A percentile compares a stretch with the other conserved stretches of the same genome.
Evolutionary conservation across 1,140 invertebrate species (phyloP).

Genomic region (Orius insidiosus): DNA sequence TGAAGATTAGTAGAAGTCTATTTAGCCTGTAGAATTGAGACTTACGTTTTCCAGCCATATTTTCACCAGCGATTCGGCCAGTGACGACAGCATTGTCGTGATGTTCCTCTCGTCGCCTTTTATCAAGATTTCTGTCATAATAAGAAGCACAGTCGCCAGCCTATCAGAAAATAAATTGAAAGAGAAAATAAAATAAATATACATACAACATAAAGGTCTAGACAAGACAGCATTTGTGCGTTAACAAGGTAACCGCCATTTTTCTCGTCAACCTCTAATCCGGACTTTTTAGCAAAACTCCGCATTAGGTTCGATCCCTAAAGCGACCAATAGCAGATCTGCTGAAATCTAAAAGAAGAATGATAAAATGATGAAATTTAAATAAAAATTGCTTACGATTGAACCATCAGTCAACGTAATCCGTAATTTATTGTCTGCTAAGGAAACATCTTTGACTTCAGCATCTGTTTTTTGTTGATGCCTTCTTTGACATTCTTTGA

Average conservation of each 20-base stretch:
- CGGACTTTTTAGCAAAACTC: constrained; percentile 55
- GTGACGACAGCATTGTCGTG: constrained; percentile 91
- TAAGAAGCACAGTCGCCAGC: constrained; percentile 90
- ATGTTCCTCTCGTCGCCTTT: constrained; percentile 69
- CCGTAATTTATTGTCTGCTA: constrained; percentile 32
- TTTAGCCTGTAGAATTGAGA: no score
- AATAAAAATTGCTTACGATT: constrained; percentile 26
- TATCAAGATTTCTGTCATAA: constrained; percentile 68
- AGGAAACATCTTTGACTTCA: constrained; percentile 33
- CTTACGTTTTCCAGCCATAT: constrained; percentile 79
- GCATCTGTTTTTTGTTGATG: constrained; percentile 41
- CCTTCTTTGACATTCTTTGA: constrained; percentile 50
- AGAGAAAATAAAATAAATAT: constrained; percentile 24
- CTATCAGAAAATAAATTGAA: constrained; percentile 22
- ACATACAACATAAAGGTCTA: constrained; percentile 63
- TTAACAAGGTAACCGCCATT: constrained; percentile 82
- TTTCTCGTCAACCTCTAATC: constrained; percentile 60
- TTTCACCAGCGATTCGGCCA: constrained; percentile 81
- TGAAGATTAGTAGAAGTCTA: no score
- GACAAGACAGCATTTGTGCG: constrained; percentile 73
- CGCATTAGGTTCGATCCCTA: constrained; percentile 71
- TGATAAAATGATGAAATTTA: constrained; percentile 1
- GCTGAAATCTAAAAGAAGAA: constrained; percentile 26
- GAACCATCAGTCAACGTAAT: constrained; percentile 47
- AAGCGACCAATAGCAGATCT: constrained; percentile 63